Base-by-base conservation (phyloP, 2,888 invertebrate genomes). In the Endotricha flammealis region DNA sequence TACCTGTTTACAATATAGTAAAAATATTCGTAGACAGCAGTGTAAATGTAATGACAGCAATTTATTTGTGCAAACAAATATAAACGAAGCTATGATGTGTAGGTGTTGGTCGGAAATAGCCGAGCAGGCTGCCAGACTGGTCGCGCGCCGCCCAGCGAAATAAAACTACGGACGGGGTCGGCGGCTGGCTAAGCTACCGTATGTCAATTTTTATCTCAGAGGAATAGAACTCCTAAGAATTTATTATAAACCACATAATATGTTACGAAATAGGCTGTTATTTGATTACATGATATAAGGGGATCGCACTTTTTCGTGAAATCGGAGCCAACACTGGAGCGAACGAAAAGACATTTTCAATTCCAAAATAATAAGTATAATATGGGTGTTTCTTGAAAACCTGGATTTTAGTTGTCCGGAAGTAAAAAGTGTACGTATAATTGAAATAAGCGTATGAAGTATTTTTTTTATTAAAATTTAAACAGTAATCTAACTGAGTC, bases 11-110 rank as follows among this genome's bases (percentile, higher is more conserved):
- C 32, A 12, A 4, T 12, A 27, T 28, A 11, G 12, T 35, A 31
- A 38, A 40, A 41, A 41, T 61, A 56, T 53, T 53, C 59, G 29
- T 10, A 69, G 69, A 70, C 67, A 50, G 54, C 53, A 51, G 52
- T 60, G 57, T 51, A 49, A 61, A 60, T 57, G 54, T 59, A 70
- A 68, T 64, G 62, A 57, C 55, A 64, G 57, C 55, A 63, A 72
- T 74, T 66, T 70, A 67, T 72, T 60, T 53, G n/a, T 46, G 58
- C 57, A 60, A 68, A 72, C 66, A 75, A 77, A 76, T 70, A 76
- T 64, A 67, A 58, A 60, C 62, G 65, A 74, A 70, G 70, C 72
- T 51, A 39, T 46, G 49, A 61, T 66, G 76, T 73, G 78, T 78
- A 67, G 72, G 71, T 58, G 60, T 31, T 53, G 41, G 42, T 58